Percentiles rank a stretch among this genome's conserved stretches.
Evolutionary conservation across 2,797 vertebrate species (phyloP).

Genomic region (Trachurus trachurus): DNA sequence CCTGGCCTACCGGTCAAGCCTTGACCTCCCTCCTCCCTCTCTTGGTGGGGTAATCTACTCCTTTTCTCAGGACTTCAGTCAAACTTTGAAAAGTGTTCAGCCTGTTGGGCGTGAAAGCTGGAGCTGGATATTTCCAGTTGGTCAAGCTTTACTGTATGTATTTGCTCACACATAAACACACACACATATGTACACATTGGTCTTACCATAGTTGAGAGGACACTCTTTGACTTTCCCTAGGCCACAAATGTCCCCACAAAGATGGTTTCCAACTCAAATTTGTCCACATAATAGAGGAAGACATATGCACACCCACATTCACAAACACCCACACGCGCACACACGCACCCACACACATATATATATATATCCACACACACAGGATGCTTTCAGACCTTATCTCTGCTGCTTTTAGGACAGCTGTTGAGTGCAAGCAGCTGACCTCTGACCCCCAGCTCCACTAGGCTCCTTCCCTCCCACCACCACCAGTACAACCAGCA

Average conservation of each 20-base stretch:
- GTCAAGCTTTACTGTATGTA: slow-evolving; percentile 85
- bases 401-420: slow-evolving; percentile 89
- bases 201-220: not conserved
- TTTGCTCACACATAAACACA: slow-evolving; percentile 73
- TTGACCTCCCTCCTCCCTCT: slow-evolving; percentile 72
- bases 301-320: not conserved
- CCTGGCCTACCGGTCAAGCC: slow-evolving; percentile 76
- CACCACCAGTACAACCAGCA: slow-evolving; percentile 69
- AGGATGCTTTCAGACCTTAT: slow-evolving; percentile 94
- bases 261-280: too few relatives aligned
- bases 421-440: slow-evolving; percentile 90
- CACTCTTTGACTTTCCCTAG: too few relatives aligned
- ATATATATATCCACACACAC: slow-evolving; percentile 75
- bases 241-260: too few relatives aligned
- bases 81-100: slow-evolving; percentile 57
- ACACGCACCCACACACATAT: slow-evolving; percentile 15
- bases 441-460: slow-evolving; percentile 87
- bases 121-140: slow-evolving; percentile 67
- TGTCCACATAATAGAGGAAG: too few relatives aligned
- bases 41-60: slow-evolving; percentile 62
- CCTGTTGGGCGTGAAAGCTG: slow-evolving; percentile 32
- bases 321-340: slow-evolving; percentile 26
- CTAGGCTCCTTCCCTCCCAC: slow-evolving; percentile 75
- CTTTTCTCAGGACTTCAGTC: slow-evolving; percentile 52
- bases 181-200: slow-evolving; percentile 12